Base-by-base conservation (phyloP, 2,113 vertebrate genomes). In the Potamarius usumacintae region DNA sequence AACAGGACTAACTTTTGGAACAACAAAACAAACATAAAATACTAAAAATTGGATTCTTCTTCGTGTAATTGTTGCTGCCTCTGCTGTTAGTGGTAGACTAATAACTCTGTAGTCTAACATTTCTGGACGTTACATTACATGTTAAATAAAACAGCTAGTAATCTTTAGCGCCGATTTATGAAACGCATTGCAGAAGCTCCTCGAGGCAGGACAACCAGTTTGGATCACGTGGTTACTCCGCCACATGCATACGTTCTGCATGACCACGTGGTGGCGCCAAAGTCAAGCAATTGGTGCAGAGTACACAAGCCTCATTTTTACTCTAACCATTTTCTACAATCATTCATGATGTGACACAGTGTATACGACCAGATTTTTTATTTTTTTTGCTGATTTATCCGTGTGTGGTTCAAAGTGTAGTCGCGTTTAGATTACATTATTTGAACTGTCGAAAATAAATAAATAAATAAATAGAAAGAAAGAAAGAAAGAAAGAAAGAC, bases 251-350 rank as follows among this genome's bases (percentile, higher is more conserved):
- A 1, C 30, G 2, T 17, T 17, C 22, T 83, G 65, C 42, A 76
- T 76, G 42, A 50, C 83, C 90, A 88, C 80, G 18, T 48, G 87
- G 65, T 84, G 83, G 89, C 80, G 34, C 86, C 80, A 60, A 85
- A 48, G 52, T 55, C 76, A 62, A 88, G 27, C 20, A 42, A 80
- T 83, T 63, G 12, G 30, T 25, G 30, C 4, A 18, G 30, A 18
- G n/a, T 50, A 5, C 7, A 30, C 14, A 7, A 58, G 30, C 7
- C 27, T 34, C 12, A 53, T 77, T 78, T 42, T 50, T 52, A 25
- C 52, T 17, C 7, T 17, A 9, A 55, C 12, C 50, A 17, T 79
- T 7, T 25, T 78, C 50, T 84, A 34, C 10, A n/a, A 27, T 14
- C 4, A 10, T 12, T 57, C 27, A 30, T 48, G 11, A 53, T 67